Percentiles rank a stretch among this genome's conserved stretches.
These are phyloP conservation scores for Diadegma fenestrale DNA, from an alignment of 2,888 invertebrate species.

Conservation along the genomic window DNA sequence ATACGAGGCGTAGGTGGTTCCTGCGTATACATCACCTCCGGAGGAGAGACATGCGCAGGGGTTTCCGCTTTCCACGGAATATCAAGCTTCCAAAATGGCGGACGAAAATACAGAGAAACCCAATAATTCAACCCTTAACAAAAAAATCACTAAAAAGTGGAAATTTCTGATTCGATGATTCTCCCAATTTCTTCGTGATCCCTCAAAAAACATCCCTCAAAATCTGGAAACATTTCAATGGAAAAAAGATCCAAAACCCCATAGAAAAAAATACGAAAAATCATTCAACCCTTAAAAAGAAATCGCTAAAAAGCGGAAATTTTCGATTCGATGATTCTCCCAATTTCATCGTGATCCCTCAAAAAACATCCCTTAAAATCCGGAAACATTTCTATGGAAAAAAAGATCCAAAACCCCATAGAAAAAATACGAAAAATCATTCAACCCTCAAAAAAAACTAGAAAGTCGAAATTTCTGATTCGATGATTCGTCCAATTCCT, in stretches of 20 bases:
- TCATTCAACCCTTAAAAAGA: background rate
- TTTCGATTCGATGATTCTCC: background rate
- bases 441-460: too few relatives aligned
- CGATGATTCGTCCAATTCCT: background rate
- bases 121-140: conserved; percentile 3
- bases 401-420: background rate
- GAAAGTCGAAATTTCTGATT: background rate
- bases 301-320: background rate
- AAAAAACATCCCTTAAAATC: background rate
- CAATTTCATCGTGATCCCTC: background rate
- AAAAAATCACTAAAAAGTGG: background rate
- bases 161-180: background rate
- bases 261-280: too few relatives aligned
- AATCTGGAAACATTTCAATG: background rate
- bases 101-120: conserved; percentile 34
- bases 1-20: conserved; percentile 73
- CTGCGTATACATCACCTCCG: conserved; percentile 49
- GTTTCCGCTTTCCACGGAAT: conserved; percentile 68
- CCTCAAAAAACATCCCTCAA: background rate
- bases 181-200: background rate
- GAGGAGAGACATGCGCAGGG: conserved; percentile 79
- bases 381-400: background rate
- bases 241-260: background rate
- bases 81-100: conserved; percentile 82
- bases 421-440: background rate